phyloP scores from a whole-genome alignment of 2,113 vertebrate species.

The Epinephelus cyanopodus region DNA sequence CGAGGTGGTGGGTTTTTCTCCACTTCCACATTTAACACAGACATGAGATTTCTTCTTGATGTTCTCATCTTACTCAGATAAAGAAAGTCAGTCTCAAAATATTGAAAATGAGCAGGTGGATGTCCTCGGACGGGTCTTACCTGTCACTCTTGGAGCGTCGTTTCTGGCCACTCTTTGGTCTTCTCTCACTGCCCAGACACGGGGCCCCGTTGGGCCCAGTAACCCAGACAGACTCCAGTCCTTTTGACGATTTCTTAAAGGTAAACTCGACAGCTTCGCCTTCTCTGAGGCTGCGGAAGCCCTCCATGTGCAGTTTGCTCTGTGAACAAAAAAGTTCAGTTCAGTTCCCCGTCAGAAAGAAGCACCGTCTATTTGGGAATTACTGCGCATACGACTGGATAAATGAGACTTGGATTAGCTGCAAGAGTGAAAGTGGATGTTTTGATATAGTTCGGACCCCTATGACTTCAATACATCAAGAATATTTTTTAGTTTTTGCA shows the following conservation, averaged over 20 bases:
- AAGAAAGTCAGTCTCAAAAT: not conserved
- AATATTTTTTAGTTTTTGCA: too few relatives aligned
- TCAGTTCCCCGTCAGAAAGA: too few relatives aligned
- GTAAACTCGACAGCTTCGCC: slow-evolving; percentile 94
- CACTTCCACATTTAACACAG: too few relatives aligned
- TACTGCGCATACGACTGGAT: too few relatives aligned
- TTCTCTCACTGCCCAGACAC: slow-evolving; percentile 91
- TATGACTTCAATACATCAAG: too few relatives aligned
- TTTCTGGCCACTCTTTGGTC: slow-evolving; percentile 92
- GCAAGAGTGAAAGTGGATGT: too few relatives aligned
- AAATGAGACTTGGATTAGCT: too few relatives aligned
- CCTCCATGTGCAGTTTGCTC: slow-evolving; percentile 98
- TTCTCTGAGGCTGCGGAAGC: slow-evolving; percentile 95
- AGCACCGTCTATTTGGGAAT: too few relatives aligned
- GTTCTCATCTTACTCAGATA: too few relatives aligned
- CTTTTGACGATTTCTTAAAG: slow-evolving; percentile 94
- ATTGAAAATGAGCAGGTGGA: not conserved
- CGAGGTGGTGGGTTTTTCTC: too few relatives aligned
- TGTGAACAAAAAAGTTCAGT: slow-evolving; percentile 58
- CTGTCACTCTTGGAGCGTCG: slow-evolving; percentile 91
- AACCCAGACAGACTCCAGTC: slow-evolving; percentile 91
- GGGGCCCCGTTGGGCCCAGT: slow-evolving; percentile 90
- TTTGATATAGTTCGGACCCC: too few relatives aligned
- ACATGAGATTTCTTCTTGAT: too few relatives aligned
- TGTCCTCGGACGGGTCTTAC: slow-evolving; percentile 72